Evolutionary conservation across 2,113 vertebrate genomes (phyloP), one percentile per base, ranked within the genome.

Genomic region (Orthonyx spaldingii): DNA sequence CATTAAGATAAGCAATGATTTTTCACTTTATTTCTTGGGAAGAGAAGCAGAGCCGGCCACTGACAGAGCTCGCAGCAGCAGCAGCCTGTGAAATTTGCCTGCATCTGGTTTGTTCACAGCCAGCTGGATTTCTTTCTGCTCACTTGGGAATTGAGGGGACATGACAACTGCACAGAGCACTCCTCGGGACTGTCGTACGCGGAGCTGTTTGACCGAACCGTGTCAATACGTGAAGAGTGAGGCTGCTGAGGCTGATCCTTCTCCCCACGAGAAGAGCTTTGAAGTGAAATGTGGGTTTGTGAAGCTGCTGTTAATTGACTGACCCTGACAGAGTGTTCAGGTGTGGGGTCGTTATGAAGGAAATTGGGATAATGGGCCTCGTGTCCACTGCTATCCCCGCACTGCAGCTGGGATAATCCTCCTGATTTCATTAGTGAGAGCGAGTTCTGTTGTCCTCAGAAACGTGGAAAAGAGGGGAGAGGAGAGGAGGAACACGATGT

Each of bases 111-210:
- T 90, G 47, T 72, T 90, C 44, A 6, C 32, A 44, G 50, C 47
- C 35, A n/a, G 37, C n/a, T 82, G 53, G 56, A 39, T 87, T 90
- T 78, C 52, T 22, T 44, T 57, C 65, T 41, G 70, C 42, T 85
- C 19, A 0, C 60, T 57, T 39, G 50, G 70, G 81, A 42, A 30
- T 32, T 80, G 64, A 49, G 68, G 11, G 39, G 83, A 83, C 23
- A 13, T 37, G 77, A 65, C 46, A 56, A 17, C 17, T 18, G 33
- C 2, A 4, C 18, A 13, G 89, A 13, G 35, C 2, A 0, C 41
- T 76, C 9, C 68, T 19, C 0, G 1, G 14, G 33, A 11, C 11
- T 46, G 6, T 20, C 0, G 0, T 11, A 9, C 1, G 3, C 18
- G 80, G 30, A 82, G 87, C 76, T 86, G 47, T 32, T 24, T 87